Base-by-base conservation (phyloP, 1,140 invertebrate genomes). In the Lordiphosa mommai region DNA sequence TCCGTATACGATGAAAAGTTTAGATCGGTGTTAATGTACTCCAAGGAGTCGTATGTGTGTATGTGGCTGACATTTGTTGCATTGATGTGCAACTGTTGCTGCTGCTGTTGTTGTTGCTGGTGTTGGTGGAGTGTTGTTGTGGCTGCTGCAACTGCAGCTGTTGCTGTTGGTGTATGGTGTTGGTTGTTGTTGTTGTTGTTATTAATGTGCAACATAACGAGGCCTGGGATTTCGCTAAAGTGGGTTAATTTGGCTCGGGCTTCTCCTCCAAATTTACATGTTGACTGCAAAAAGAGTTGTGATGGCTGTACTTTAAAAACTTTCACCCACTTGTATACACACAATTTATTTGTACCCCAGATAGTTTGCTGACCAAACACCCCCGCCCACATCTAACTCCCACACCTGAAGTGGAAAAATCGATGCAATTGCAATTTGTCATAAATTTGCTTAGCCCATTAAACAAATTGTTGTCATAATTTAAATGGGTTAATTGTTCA, bases 1-100 rank as follows among this genome's bases (percentile, higher is more conserved):
- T 93, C 92, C 23, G 92, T 90, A 89, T 91, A 91, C 76, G 90
- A 90, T 49, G 90, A 90, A 85, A 93, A 93, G 88, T 92, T 93
- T 61, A 93, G 92, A 86, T 93, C 91, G 68, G 92, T 91, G 77
- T 91, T 92, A 13, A 37, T 47, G 47, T 27, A 27, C 27, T 36
- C 32, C 4, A 7, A 33, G 1, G 44, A 14, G 10, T 17, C 6
- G 14, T 32, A 34, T 16, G 27, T 33, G 12, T 41, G 33, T 1
- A 53, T 53, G 23, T 55, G 33, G 30, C 63, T 47, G 40, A 36
- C 50, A 51, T 61, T 58, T 66, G 67, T 66, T 61, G 67, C 63
- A 23, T 34, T 43, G 16, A 44, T 29, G 4, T 10, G 53, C 52
- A 33, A 61, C 27, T 30, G 50, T 52, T 40, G 50, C 36, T 52